A percentile compares a stretch with the other conserved stretches of the same genome.
These are phyloP conservation scores for Hydrozoanthus tunicans DNA, from an alignment of 64 coral and sea anemone species.

Conservation along the genomic window DNA sequence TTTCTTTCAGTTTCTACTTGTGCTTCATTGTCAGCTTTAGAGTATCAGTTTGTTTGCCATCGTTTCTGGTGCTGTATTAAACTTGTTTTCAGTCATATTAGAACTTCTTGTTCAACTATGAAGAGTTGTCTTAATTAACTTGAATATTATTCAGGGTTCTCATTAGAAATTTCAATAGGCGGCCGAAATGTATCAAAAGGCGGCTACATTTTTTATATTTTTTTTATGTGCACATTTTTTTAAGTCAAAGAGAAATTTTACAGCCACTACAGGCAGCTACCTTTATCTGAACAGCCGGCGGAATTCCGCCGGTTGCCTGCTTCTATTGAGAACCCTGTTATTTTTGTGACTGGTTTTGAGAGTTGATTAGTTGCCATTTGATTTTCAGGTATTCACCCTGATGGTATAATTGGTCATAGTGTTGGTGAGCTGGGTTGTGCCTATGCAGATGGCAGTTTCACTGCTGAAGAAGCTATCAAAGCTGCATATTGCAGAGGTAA, in stretches of 20 bases:
- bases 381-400: slow-evolving; percentile 64
- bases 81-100: not conserved
- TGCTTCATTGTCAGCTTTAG: too few species aligned
- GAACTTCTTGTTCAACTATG: not conserved
- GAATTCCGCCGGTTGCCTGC: too few species aligned
- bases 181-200: too few species aligned
- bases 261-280: too few species aligned
- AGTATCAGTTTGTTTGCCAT: too few species aligned
- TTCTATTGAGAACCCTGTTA: not conserved
- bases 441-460: slow-evolving; percentile 87
- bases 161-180: too few species aligned
- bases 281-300: too few species aligned
- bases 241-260: too few species aligned
- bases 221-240: too few species aligned
- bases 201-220: too few species aligned
- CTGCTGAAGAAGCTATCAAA: slow-evolving; percentile 72
- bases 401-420: slow-evolving; percentile 88
- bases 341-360: not conserved
- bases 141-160: too few species aligned
- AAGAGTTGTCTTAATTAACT: not conserved
- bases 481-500: slow-evolving; percentile 88
- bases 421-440: slow-evolving; percentile 89
- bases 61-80: not conserved
- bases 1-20: too few species aligned
- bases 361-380: not conserved